Evolutionary conservation across 2,113 vertebrate species (phyloP).

Genomic region (Corythoichthys intestinalis): DNA sequence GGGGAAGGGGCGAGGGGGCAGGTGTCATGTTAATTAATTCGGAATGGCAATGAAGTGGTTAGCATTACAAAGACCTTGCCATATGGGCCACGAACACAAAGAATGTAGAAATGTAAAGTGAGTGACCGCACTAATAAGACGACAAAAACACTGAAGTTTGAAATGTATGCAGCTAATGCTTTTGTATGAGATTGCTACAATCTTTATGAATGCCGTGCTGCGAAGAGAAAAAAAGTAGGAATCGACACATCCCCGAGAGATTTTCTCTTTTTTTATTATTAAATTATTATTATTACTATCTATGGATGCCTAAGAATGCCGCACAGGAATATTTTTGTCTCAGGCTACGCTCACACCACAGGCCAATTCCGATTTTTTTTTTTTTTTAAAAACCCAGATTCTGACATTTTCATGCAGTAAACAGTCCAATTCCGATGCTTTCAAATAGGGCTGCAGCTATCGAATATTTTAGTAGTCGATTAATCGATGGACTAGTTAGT

Average conservation of each 20-base stretch:
- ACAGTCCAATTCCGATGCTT: no score
- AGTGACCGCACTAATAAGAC: background rate
- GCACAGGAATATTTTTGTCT: background rate
- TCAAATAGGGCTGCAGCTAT: no score
- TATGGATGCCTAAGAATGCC: background rate
- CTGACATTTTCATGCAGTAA: no score
- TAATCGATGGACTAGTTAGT: no score
- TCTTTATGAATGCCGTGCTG: background rate
- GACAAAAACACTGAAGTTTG: conserved; percentile 1
- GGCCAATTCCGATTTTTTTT: no score
- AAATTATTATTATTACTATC: background rate
- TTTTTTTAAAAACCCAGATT: no score
- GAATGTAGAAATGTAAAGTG: conserved; percentile 11
- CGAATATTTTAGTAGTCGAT: no score
- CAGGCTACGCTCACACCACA: no score
- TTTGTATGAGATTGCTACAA: background rate
- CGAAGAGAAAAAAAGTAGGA: background rate
- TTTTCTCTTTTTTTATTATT: background rate
- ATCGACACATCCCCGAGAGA: background rate
- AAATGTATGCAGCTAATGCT: background rate
- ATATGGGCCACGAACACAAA: conserved; percentile 30
- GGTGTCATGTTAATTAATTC: conserved; percentile 38
- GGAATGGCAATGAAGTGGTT: conserved; percentile 55
- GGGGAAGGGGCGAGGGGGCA: conserved; percentile 7
- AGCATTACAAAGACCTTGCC: conserved; percentile 60